Evolutionary conservation across 2,888 invertebrate species (phyloP).

Genomic region (Unio delphinus): DNA sequence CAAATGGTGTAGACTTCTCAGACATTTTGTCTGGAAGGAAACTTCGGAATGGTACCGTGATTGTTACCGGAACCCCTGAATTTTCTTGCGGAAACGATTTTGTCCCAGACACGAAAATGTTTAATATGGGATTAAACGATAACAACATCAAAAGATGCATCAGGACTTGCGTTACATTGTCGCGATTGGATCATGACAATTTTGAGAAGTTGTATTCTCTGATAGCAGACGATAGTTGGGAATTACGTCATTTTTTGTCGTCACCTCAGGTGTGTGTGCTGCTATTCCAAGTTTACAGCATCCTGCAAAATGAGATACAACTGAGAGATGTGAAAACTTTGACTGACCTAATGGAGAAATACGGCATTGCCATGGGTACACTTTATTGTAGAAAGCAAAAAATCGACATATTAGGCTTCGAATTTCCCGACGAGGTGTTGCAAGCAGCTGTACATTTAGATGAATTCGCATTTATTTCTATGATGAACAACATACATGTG

Average conservation of each 20-base stretch:
- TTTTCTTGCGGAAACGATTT: slow-evolving; percentile 21
- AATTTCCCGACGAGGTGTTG: slow-evolving; percentile 47
- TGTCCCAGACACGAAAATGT: slow-evolving; percentile 41
- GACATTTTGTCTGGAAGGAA: slow-evolving; percentile 44
- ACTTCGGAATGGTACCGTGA: slow-evolving; percentile 43
- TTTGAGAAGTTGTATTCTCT: slow-evolving; percentile 40
- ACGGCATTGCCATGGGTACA: slow-evolving; percentile 48
- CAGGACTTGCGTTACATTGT: slow-evolving; percentile 39
- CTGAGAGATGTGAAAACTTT: slow-evolving; percentile 37
- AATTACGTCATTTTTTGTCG: slow-evolving; percentile 24
- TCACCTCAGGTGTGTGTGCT: slow-evolving; percentile 42
- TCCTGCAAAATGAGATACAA: slow-evolving; percentile 29
- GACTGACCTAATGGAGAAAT: slow-evolving; percentile 47
- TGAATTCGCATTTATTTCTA: slow-evolving; percentile 39
- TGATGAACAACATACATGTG: slow-evolving; percentile 18
- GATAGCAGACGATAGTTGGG: slow-evolving; percentile 32
- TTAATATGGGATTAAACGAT: slow-evolving; percentile 43
- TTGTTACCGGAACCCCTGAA: slow-evolving; percentile 50
- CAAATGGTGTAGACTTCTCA: slow-evolving; percentile 21
- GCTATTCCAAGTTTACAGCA: slow-evolving; percentile 36
- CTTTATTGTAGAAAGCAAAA: slow-evolving; percentile 44
- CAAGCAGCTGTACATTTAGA: slow-evolving; percentile 40
- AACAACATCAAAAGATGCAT: slow-evolving; percentile 39
- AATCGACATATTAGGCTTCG: slow-evolving; percentile 39
- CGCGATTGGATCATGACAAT: slow-evolving; percentile 39